phyloP scores from a whole-genome alignment of 2,888 invertebrate species.

The Tyria jacobaeae region DNA sequence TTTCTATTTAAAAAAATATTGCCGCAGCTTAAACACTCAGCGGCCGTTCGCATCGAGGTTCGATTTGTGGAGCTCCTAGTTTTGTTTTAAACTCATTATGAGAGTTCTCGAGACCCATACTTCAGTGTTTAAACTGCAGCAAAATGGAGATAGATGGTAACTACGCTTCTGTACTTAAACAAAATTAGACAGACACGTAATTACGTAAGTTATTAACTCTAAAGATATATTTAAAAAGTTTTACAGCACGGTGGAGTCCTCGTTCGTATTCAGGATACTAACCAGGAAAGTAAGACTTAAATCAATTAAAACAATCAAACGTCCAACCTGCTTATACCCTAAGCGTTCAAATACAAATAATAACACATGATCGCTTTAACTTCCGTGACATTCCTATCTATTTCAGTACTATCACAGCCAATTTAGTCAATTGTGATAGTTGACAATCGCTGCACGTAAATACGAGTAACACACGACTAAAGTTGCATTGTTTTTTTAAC shows the following conservation, averaged over 20 bases:
- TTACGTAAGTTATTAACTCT: background rate
- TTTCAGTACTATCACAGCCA: too few species aligned
- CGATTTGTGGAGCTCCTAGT: background rate
- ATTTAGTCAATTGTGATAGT: too few species aligned
- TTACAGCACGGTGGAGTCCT: too few species aligned
- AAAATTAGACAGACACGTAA: background rate
- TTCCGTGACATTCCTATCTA: too few species aligned
- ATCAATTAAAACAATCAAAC: too few species aligned
- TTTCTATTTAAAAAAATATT: conserved; percentile 47
- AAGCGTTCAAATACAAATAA: too few species aligned
- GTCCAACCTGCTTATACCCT: too few species aligned
- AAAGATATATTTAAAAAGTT: background rate
- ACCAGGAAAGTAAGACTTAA: too few species aligned
- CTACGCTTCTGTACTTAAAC: background rate
- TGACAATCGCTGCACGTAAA: too few species aligned
- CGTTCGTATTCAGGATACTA: background rate
- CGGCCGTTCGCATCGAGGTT: conserved; percentile 4
- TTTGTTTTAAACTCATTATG: conserved; percentile 16
- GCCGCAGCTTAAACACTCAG: conserved; percentile 13
- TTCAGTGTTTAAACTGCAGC: background rate
- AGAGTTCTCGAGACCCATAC: background rate
- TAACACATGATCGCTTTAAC: too few species aligned
- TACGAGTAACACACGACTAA: too few species aligned
- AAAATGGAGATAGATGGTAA: background rate
- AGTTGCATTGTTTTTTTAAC: too few species aligned